Evolutionary conservation across 92 coral and sea anemone species (phyloP).

Genomic region (Montipora capitata): DNA sequence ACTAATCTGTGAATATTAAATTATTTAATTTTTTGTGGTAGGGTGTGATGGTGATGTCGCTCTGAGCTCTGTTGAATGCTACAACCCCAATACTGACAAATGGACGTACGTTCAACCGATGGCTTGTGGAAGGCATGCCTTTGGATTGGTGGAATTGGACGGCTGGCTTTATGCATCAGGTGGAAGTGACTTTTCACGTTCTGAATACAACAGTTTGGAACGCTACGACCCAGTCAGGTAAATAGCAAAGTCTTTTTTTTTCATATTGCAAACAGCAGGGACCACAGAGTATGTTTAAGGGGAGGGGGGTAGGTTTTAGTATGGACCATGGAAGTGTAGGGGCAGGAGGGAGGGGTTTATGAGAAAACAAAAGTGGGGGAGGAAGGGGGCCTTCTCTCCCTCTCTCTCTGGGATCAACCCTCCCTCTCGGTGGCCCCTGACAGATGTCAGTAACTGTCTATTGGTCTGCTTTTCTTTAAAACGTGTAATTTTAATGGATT

Average conservation of each 20-base stretch:
- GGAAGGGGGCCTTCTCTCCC: no score
- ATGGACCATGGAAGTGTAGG: no score
- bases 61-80: constrained; percentile 94
- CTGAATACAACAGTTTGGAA: constrained; percentile 95
- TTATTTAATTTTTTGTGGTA: background rate
- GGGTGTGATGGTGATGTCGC: constrained; percentile 99
- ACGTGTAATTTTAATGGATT: no score
- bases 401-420: no score
- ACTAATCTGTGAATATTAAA: no score
- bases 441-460: no score
- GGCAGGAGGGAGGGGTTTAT: no score
- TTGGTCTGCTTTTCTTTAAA: no score
- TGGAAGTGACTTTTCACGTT: constrained; percentile 95
- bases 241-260: background rate
- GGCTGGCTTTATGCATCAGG: constrained; percentile 99
- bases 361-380: no score
- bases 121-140: constrained; percentile 96
- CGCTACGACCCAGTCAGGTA: constrained; percentile 99
- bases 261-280: background rate
- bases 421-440: no score
- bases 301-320: no score
- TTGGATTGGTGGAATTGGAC: constrained; percentile 94
- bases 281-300: no score
- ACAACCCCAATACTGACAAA: constrained; percentile 81
- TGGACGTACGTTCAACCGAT: constrained; percentile 94